Percentiles rank a stretch among this genome's conserved stretches.
These are phyloP conservation scores for Drosophila aff. DNA, from an alignment of 1,140 invertebrate genomes.

Conservation along the genomic window DNA sequence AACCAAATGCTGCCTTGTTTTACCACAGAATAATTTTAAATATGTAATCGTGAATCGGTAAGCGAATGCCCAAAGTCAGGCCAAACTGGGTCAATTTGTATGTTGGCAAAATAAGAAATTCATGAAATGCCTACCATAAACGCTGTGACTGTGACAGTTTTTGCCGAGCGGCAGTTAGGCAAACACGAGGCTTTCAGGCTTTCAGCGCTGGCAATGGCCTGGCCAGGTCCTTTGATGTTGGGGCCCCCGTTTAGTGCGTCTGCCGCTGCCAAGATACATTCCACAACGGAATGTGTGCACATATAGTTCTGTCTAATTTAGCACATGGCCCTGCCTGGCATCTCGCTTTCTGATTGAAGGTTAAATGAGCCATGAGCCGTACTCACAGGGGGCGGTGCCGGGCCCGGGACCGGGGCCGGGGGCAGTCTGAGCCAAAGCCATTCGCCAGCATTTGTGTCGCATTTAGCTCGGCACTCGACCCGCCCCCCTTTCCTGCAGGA, in stretches of 20 bases:
- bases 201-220: slow-evolving; percentile 49
- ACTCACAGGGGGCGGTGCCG: slow-evolving; percentile 8
- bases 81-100: slow-evolving; percentile 19
- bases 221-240: slow-evolving; percentile 55
- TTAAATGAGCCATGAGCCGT: slow-evolving; percentile 73
- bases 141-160: slow-evolving; percentile 19
- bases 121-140: slow-evolving; percentile 27
- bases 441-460: slow-evolving; percentile 53
- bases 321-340: slow-evolving; percentile 54
- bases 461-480: slow-evolving; percentile 25
- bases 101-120: slow-evolving; percentile 26
- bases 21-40: slow-evolving; percentile 2
- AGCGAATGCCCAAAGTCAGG: slow-evolving; percentile 9
- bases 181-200: slow-evolving; percentile 50
- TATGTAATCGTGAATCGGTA: slow-evolving; percentile 9
- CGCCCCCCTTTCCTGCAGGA: slow-evolving; percentile 20
- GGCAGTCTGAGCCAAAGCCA: slow-evolving; percentile 35
- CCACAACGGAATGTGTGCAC: slow-evolving; percentile 31
- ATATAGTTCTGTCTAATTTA: slow-evolving; percentile 68
- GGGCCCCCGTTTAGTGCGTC: slow-evolving; percentile 38
- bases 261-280: slow-evolving; percentile 47
- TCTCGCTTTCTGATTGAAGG: slow-evolving; percentile 75
- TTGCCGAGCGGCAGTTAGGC: slow-evolving; percentile 48
- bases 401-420: background rate
- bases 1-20: background rate